Conservation (phyloP, 2,888 invertebrate species). For the Cenopis cana region DNA sequence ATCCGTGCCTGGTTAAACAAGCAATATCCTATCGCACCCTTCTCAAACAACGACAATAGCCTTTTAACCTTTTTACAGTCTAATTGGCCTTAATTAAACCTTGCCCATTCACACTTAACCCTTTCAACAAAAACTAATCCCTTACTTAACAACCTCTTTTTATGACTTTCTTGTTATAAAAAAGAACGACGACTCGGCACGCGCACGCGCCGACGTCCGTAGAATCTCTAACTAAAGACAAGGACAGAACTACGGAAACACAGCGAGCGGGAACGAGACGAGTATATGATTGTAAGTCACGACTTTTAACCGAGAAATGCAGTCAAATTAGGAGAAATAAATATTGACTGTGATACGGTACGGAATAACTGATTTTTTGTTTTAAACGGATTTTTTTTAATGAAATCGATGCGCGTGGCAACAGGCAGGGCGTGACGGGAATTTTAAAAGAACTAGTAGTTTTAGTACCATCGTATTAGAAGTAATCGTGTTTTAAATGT, state of each 20-base stretch:
- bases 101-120: slow-evolving; percentile 38
- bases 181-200: slow-evolving; percentile 66
- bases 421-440: slow-evolving; percentile 20
- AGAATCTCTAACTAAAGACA: slow-evolving; percentile 68
- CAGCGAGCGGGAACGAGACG: slow-evolving; percentile 54
- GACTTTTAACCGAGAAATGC: slow-evolving; percentile 74
- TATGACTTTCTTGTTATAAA: slow-evolving; percentile 76
- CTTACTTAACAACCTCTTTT: slow-evolving; percentile 67
- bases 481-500: neutral
- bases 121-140: slow-evolving; percentile 66
- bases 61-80: neutral
- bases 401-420: slow-evolving; percentile 30
- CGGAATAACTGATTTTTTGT: slow-evolving; percentile 55
- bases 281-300: slow-evolving; percentile 71
- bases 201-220: slow-evolving; percentile 75
- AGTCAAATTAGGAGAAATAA: slow-evolving; percentile 82
- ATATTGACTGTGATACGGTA: slow-evolving; percentile 66
- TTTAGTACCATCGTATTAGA: neutral
- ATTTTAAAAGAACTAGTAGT: slow-evolving; percentile 12
- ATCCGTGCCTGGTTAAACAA: too few species aligned
- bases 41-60: neutral
- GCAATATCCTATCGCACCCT: neutral
- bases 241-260: slow-evolving; percentile 54
- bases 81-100: slow-evolving; percentile 33
- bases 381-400: slow-evolving; percentile 52